Base-by-base conservation (phyloP, 2,113 vertebrate genomes). In the Periophthalmus modestus region DNA sequence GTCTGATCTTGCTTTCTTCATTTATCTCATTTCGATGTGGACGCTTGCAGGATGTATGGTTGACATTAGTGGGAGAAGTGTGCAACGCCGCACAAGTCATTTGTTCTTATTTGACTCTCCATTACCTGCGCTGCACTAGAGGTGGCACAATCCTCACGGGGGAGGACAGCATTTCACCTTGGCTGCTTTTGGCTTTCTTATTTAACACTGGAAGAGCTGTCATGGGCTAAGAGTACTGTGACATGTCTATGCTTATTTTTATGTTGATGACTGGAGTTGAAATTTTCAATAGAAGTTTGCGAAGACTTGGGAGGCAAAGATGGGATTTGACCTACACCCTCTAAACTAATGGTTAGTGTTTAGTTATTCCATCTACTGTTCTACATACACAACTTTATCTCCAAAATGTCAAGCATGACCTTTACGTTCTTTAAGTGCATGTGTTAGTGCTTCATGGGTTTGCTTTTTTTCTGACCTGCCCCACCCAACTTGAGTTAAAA, bases 91-190 rank as follows among this genome's bases (percentile, higher is more conserved):
- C 43, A 21, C 75, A 67, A 74, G 74, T 85, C 82, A 80, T 87
- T 89, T 87, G 83, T 92, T 91, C 84, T 91, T 82, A 81, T 89
- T 88, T 84, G 83, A 86, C 83, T 90, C 73, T 88, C 74, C 69
- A 70, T 91, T 82, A 79, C 77, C 82, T 34, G 47, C 36, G 77
- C 80, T 83, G 39, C 39, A 43, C 83, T 72, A 75, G 84, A 89
- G 80, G 87, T 83, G 83, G 84, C 86, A 74, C 72, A 65, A 68
- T 72, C 77, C 86, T 85, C 81, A 66, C 7, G 66, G 61, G 80
- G 87, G 62, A 68, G 75, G 57, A 36, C 80, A 83, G 70, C 87
- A 71, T 87, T 91, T 87, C 80, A 84, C 84, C 87, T 87, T 81
- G 80, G 89, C 88, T 89, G 85, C 78, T 80, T 89, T 84, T 89